phyloP scores from a whole-genome alignment of 2,888 invertebrate genomes.

The Muschampia plurimacula region DNA sequence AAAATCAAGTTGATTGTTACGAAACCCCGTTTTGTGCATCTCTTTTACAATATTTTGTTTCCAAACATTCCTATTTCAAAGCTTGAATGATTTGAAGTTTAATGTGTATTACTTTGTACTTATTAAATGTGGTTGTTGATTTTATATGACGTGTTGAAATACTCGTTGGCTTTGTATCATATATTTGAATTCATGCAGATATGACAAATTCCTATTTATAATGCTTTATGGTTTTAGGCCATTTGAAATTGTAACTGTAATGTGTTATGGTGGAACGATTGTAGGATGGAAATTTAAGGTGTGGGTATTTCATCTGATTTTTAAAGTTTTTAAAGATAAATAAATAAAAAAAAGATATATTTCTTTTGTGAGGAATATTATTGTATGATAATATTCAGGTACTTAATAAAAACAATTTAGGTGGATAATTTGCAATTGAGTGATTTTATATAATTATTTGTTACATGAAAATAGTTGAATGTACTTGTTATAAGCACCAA shows the following conservation, averaged over 20 bases:
- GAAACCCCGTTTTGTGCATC: not conserved
- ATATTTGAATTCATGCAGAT: not conserved
- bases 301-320: no score
- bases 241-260: not conserved
- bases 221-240: not conserved
- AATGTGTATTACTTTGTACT: constrained; percentile 4
- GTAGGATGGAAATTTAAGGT: no score
- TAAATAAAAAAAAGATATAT: no score
- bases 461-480: no score
- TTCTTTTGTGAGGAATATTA: no score
- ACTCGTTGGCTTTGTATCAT: not conserved
- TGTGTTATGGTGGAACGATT: no score
- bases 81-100: constrained; percentile 1
- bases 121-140: constrained; percentile 22
- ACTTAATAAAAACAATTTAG: no score
- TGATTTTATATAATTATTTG: no score
- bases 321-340: no score
- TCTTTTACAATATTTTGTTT: not conserved
- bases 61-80: constrained; percentile 23
- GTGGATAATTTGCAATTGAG: no score
- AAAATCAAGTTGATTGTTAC: not conserved
- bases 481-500: no score
- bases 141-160: constrained; percentile 9
- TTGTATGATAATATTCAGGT: no score
- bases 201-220: not conserved